Evolutionary conservation across 2,113 vertebrate genomes (phyloP).

Genomic region (Suncus etruscus): DNA sequence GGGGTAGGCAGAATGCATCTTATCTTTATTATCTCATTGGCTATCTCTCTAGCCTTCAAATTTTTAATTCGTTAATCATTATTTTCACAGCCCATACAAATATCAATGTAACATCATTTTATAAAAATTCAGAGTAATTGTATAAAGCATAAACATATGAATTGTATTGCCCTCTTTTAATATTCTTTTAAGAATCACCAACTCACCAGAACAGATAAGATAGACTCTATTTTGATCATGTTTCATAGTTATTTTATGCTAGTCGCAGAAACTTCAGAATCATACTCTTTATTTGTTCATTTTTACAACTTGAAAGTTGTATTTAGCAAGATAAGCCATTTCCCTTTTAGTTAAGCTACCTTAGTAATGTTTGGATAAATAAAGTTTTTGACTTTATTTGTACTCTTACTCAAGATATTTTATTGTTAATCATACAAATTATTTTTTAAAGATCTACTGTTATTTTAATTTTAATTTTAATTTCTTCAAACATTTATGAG

Average conservation of each 20-base stretch:
- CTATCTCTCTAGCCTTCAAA: no score
- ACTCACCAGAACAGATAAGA: background rate
- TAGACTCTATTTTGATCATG: background rate
- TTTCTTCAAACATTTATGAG: background rate
- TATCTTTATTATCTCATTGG: no score
- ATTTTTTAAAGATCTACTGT: background rate
- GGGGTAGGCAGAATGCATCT: no score
- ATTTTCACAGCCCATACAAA: background rate
- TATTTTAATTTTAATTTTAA: background rate
- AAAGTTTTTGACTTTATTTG: background rate
- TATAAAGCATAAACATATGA: background rate
- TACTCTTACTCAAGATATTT: background rate
- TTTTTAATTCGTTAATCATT: background rate
- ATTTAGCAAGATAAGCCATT: background rate
- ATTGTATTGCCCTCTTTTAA: background rate
- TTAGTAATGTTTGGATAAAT: background rate
- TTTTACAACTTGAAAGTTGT: background rate
- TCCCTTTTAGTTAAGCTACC: background rate
- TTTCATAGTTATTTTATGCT: background rate
- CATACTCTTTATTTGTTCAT: background rate
- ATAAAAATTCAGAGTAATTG: background rate
- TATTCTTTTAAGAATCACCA: background rate
- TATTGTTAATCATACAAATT: background rate
- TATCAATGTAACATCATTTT: background rate
- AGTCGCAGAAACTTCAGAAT: background rate